Percentiles rank a stretch among this genome's conserved stretches.
Conservation (phyloP, 2,888 invertebrate species). For the Nephrotoma appendiculata region DNA sequence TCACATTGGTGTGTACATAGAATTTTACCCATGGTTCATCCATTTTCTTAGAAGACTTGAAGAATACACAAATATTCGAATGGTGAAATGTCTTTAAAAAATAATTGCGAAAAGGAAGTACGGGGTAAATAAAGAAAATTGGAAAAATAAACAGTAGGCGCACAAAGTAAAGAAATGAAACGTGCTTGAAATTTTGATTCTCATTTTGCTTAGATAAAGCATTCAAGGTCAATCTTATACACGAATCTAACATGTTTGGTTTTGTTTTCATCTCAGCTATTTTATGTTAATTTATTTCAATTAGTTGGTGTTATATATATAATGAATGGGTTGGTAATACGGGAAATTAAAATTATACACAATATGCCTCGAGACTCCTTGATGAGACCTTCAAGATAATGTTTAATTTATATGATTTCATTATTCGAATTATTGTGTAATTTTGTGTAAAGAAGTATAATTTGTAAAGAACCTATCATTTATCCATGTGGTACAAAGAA, state of each 20-base stretch:
- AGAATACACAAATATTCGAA: neutral
- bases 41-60: neutral
- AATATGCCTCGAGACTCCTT: neutral
- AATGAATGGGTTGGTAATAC: neutral
- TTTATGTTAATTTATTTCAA: neutral
- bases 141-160: neutral
- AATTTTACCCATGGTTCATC: neutral
- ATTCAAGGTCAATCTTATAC: neutral
- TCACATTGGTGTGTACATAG: neutral
- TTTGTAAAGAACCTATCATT: no score
- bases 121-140: neutral
- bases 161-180: neutral
- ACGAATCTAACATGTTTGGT: neutral
- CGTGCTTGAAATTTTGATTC: neutral
- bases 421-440: neutral
- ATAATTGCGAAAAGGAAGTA: neutral
- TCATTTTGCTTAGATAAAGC: neutral
- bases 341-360: neutral
- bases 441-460: no score
- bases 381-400: neutral
- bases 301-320: neutral
- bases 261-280: neutral
- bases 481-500: no score
- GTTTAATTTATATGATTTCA: neutral
- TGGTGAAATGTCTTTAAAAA: neutral